These are phyloP conservation scores for Saxidomus purpurata DNA, from an alignment of 1,140 invertebrate species.

Conservation along the genomic window DNA sequence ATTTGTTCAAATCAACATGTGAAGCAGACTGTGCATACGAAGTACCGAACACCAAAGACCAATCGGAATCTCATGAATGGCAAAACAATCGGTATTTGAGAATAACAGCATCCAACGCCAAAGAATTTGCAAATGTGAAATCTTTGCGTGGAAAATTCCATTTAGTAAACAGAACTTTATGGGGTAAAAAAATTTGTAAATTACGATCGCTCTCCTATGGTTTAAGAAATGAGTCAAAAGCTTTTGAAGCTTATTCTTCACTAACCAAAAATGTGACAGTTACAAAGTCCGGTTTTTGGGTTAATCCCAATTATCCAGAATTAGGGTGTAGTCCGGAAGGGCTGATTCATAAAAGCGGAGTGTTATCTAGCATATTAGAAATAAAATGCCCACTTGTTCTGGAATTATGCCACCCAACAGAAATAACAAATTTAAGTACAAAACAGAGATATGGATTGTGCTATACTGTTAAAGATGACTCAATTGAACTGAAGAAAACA, in stretches of 20 bases:
- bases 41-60: not conserved
- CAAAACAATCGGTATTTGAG: not conserved
- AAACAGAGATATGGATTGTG: not conserved
- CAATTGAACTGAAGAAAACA: not conserved
- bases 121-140: not conserved
- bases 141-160: not conserved
- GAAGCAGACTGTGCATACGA: not conserved
- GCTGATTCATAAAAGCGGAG: not conserved
- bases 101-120: not conserved
- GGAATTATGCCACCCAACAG: constrained; percentile 6
- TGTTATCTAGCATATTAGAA: constrained; percentile 31
- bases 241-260: not conserved
- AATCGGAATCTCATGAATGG: not conserved
- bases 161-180: not conserved
- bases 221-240: not conserved
- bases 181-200: not conserved
- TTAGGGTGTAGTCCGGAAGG: constrained; percentile 30
- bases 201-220: not conserved
- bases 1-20: not conserved
- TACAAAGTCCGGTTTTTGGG: not conserved
- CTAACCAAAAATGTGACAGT: not conserved
- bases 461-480: not conserved
- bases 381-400: constrained; percentile 65
- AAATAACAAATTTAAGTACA: not conserved
- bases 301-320: constrained; percentile 57